Conservation (phyloP, 2,797 vertebrate genomes). For the Gymnopithys bicolor region DNA sequence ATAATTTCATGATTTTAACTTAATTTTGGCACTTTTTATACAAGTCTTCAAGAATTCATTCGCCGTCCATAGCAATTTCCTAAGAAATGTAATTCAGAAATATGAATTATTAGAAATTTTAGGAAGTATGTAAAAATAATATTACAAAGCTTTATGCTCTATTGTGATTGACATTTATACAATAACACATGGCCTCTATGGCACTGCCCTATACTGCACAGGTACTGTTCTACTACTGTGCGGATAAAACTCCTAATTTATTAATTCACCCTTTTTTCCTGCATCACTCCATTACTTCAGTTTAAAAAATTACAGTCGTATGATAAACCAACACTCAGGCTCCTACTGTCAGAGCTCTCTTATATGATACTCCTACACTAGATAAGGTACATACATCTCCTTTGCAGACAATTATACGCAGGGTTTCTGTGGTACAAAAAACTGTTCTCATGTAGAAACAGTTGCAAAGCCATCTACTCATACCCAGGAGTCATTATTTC, state of each 20-base stretch:
- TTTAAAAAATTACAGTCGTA: not conserved
- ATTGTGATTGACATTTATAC: not conserved
- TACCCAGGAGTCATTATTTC: rapidly evolving
- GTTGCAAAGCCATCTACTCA: not conserved
- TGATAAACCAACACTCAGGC: not conserved
- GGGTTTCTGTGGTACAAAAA: not conserved
- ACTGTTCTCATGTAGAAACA: not conserved
- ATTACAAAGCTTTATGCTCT: not conserved
- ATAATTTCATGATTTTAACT: not conserved
- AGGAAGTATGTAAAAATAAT: not conserved
- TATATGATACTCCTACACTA: not conserved
- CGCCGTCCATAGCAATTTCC: not conserved
- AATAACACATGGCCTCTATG: rapidly evolving
- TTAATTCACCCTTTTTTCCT: not conserved
- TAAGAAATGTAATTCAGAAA: not conserved
- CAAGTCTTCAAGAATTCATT: not conserved
- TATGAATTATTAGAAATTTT: not conserved
- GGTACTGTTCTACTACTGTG: rapidly evolving
- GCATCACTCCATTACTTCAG: not conserved
- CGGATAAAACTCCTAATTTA: not conserved
- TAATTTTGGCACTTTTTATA: not conserved
- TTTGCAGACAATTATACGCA: not conserved
- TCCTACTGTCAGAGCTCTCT: not conserved
- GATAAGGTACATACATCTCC: not conserved
- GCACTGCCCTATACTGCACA: not conserved